These are phyloP conservation scores for Kuschelorhynchus macadamiae DNA, from an alignment of 2,888 invertebrate species.

Conservation along the genomic window DNA sequence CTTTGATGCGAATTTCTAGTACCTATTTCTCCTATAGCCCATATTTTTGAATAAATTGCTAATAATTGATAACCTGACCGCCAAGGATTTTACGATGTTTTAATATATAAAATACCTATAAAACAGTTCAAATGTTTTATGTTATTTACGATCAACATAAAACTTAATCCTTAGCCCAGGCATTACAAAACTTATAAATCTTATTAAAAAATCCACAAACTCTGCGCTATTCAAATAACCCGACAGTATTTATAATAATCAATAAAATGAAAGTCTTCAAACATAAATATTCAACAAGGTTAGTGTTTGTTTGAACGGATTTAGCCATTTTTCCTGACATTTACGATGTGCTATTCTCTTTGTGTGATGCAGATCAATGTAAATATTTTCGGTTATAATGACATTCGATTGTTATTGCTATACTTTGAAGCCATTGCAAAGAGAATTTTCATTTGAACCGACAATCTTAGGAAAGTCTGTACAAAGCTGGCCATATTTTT, in stretches of 20 bases:
- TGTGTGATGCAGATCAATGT: slow-evolving; percentile 29
- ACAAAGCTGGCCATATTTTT: too few species aligned
- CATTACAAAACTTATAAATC: slow-evolving; percentile 25
- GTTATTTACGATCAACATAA: background rate
- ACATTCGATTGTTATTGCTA: slow-evolving; percentile 33
- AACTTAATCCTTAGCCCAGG: slow-evolving; percentile 1
- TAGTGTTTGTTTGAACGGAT: slow-evolving; percentile 46
- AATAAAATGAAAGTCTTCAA: slow-evolving; percentile 37
- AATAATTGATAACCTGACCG: too few species aligned
- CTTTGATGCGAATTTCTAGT: too few species aligned
- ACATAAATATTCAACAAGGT: slow-evolving; percentile 45
- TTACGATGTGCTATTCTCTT: slow-evolving; percentile 57
- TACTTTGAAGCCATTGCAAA: background rate
- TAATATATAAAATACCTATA: background rate
- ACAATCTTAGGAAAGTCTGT: too few species aligned
- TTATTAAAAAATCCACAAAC: slow-evolving; percentile 32
- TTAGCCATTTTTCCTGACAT: slow-evolving; percentile 55
- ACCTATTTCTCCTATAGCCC: too few species aligned
- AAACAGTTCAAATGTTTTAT: background rate
- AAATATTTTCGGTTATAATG: slow-evolving; percentile 46
- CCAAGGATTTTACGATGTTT: too few species aligned
- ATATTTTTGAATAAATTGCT: too few species aligned
- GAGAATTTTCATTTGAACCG: too few species aligned
- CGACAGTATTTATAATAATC: slow-evolving; percentile 36
- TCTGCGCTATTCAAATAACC: slow-evolving; percentile 27